Evolutionary conservation across 1,140 invertebrate genomes (phyloP), one percentile per base, ranked within the genome.

Genomic region (Pseudomyrmex sp.): DNA sequence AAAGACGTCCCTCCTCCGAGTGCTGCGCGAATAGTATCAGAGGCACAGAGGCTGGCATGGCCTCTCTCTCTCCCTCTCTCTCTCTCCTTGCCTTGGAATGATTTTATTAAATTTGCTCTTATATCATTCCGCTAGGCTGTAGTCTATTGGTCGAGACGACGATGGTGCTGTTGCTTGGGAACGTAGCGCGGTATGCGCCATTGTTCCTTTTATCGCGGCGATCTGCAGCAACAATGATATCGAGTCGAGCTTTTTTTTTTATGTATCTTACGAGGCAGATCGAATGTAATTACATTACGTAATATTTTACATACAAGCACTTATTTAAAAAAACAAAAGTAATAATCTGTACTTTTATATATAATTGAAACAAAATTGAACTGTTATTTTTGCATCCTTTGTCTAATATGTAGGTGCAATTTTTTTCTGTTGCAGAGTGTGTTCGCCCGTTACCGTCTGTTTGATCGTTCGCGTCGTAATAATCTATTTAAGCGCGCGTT

Each of bases 101-200:
- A 89, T 91, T 90, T 89, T 87, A 90, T 90, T 85, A 89, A 89
- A 90, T 88, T 85, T 87, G 75, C 77, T 82, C 85, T 82, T 85
- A 35, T 35, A 85, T 87, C 85, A 76, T 87, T 73, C 69, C 23
- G n/a, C 83, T 76, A 61, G 44, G 48, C 58, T 48, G 79, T 83
- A 68, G 56, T 20, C 50, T 54, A 61, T 56, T 61, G 65, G 48
- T 44, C 79, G 65, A 83, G 73, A 73, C 48, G 73, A 73, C 48
- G 48, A 59, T 48, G n/a, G 68, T 10, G 20, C 52, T 59, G 65
- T 76, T 65, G 58, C 59, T 52, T 46, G 52, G 50, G n/a, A 75
- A 85, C 44, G 3, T 44, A 2, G 7, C 56, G 50, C 8, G 13
- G 3, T 58, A 35, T 73, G 18, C 15, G 12, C 15, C 50, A 66